Evolutionary conservation across 1,140 invertebrate genomes (phyloP).

Genomic region (Sipha flava): DNA sequence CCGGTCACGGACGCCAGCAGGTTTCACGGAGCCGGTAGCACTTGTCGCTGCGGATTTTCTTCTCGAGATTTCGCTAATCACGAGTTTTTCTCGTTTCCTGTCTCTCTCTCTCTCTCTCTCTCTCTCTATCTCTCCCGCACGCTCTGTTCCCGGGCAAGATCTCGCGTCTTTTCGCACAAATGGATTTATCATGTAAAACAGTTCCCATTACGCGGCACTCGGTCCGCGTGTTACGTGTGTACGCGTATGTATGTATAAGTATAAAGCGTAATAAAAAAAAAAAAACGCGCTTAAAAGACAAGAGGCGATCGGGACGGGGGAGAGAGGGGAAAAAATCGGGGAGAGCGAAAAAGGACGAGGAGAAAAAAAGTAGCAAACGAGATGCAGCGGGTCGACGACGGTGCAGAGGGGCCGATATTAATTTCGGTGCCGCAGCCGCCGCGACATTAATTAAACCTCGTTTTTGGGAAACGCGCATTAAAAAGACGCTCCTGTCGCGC

Average conservation of each 20-base stretch:
- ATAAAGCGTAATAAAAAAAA: too few species aligned
- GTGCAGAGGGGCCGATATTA: slow-evolving; percentile 17
- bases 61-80: slow-evolving; percentile 25
- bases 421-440: slow-evolving; percentile 23
- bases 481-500: slow-evolving; percentile 31
- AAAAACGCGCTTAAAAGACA: not conserved
- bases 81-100: slow-evolving; percentile 22
- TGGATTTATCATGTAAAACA: slow-evolving; percentile 32
- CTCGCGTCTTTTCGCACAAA: not conserved
- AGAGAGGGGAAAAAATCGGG: not conserved
- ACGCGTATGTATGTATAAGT: not conserved
- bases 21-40: not conserved
- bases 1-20: not conserved
- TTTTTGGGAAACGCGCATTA: slow-evolving; percentile 31
- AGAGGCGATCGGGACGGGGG: too few species aligned
- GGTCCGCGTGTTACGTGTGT: not conserved
- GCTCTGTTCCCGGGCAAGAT: too few species aligned
- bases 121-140: too few species aligned
- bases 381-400: too few species aligned
- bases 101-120: too few species aligned
- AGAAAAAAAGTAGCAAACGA: not conserved
- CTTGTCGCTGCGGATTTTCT: not conserved
- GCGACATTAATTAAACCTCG: slow-evolving; percentile 32
- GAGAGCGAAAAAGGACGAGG: not conserved
- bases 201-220: slow-evolving; percentile 23